Evolutionary conservation across 1,140 invertebrate genomes (phyloP).

Genomic region (Mizuhopecten yessoensis): DNA sequence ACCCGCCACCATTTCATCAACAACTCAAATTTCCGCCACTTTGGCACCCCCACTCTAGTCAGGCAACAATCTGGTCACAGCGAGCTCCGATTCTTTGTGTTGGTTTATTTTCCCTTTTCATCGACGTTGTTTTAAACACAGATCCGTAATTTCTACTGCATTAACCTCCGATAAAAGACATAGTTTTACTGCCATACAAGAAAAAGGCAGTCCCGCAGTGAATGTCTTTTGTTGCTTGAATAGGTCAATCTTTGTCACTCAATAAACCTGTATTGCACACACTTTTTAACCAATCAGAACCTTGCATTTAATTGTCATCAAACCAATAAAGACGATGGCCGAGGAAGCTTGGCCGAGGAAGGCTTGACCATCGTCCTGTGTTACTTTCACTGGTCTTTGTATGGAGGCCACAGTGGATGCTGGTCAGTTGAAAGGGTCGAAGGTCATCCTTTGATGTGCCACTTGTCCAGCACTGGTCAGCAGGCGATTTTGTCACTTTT

Average conservation of each 20-base stretch:
- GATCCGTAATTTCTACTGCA: neutral
- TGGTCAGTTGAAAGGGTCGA: neutral
- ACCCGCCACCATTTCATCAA: constrained; percentile 6
- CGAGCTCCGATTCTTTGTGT: neutral
- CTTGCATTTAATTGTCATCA: neutral
- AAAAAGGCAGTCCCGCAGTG: constrained; percentile 36
- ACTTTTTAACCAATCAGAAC: constrained; percentile 21
- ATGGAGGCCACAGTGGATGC: neutral
- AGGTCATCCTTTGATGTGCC: constrained; percentile 23
- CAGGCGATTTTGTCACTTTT: neutral
- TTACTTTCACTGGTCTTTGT: constrained; percentile 4
- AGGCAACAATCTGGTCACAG: neutral
- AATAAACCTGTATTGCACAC: constrained; percentile 27
- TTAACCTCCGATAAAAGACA: constrained; percentile 1
- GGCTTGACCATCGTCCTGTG: neutral
- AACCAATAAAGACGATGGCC: neutral
- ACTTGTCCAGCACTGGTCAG: neutral
- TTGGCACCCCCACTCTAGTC: neutral
- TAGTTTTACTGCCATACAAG: constrained; percentile 38
- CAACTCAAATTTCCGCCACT: constrained; percentile 31
- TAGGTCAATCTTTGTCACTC: neutral
- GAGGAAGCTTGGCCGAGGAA: neutral
- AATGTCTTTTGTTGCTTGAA: constrained; percentile 26
- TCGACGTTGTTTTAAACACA: neutral
- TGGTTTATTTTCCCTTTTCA: neutral